phyloP scores from a whole-genome alignment of 2,888 invertebrate genomes.

The Chrysodeixis includens region DNA sequence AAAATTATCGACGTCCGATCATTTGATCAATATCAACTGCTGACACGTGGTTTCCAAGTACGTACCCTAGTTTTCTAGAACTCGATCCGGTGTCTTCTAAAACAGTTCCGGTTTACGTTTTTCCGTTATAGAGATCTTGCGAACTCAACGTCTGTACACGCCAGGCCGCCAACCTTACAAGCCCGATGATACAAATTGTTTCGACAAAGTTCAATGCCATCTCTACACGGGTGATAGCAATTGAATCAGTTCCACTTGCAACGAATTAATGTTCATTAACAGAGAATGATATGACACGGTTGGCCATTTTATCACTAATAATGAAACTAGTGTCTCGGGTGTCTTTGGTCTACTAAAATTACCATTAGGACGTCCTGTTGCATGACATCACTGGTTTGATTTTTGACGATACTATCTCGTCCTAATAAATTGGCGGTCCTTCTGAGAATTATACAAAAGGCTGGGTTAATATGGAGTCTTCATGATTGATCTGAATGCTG shows the following conservation, averaged over 20 bases:
- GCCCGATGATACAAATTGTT: conserved; percentile 73
- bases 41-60: neutral
- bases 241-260: conserved; percentile 89
- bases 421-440: conserved; percentile 56
- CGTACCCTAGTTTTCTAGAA: neutral
- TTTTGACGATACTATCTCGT: conserved; percentile 65
- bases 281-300: conserved; percentile 74
- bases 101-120: conserved; percentile 38
- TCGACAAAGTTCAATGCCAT: conserved; percentile 85
- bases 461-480: conserved; percentile 53
- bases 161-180: conserved; percentile 57
- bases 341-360: conserved; percentile 61
- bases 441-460: conserved; percentile 48
- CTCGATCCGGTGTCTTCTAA: conserved; percentile 9
- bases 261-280: conserved; percentile 86
- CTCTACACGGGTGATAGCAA: conserved; percentile 84
- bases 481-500: conserved; percentile 66
- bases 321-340: conserved; percentile 61
- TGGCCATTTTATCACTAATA: conserved; percentile 67
- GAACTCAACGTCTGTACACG: conserved; percentile 58
- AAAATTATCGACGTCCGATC: neutral
- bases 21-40: neutral
- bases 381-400: conserved; percentile 75
- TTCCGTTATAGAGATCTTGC: conserved; percentile 58
- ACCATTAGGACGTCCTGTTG: conserved; percentile 72